These are phyloP conservation scores for Hemichromis elongatus DNA, from an alignment of 2,113 vertebrate genomes.

Conservation along the genomic window DNA sequence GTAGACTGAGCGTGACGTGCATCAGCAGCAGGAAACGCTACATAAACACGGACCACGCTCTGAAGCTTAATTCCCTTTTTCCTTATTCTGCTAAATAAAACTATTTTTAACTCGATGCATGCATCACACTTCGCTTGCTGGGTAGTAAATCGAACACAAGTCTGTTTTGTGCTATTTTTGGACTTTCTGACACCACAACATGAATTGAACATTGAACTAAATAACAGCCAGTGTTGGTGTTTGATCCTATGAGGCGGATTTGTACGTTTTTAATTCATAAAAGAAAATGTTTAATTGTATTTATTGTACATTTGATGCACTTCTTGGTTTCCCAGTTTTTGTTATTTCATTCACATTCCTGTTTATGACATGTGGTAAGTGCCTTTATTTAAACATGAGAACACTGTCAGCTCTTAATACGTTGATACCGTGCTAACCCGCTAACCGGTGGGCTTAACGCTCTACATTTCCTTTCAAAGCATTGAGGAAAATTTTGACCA, in stretches of 20 bases:
- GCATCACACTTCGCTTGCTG: not conserved
- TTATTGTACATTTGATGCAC: slow-evolving; percentile 46
- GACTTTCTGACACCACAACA: not conserved
- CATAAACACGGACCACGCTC: not conserved
- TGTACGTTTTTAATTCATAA: not conserved
- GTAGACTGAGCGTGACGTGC: slow-evolving; percentile 72
- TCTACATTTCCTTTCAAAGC: not conserved
- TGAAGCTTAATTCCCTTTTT: not conserved
- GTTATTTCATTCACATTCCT: not conserved
- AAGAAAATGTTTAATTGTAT: slow-evolving; percentile 35
- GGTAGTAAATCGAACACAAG: not conserved
- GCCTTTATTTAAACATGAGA: slow-evolving; percentile 25
- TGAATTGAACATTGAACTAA: not conserved
- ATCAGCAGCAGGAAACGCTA: not conserved
- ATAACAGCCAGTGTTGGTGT: not conserved
- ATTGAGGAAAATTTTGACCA: slow-evolving; percentile 15
- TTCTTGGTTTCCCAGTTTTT: not conserved
- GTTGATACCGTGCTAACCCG: not conserved
- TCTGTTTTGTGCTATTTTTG: not conserved
- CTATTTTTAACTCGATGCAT: not conserved
- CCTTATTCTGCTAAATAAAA: not conserved
- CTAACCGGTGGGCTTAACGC: not conserved
- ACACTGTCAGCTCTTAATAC: not conserved
- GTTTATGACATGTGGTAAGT: slow-evolving; percentile 11
- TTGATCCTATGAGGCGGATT: not conserved